phyloP scores from a whole-genome alignment of 1,140 invertebrate species.

The Zophobas morio region DNA sequence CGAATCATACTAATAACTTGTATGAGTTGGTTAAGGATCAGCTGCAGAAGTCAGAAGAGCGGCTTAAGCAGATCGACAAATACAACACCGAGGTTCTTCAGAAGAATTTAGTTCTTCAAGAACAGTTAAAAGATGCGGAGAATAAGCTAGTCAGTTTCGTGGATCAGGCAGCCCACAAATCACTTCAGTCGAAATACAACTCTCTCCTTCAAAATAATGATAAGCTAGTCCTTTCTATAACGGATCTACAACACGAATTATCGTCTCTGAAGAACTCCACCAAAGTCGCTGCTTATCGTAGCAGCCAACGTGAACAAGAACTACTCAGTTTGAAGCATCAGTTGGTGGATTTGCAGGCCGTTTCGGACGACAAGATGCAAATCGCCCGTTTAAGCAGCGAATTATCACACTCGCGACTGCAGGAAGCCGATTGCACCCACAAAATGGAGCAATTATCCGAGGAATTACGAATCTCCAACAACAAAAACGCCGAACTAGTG shows the following conservation, averaged over 20 bases:
- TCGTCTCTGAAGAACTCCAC: constrained; percentile 61
- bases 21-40: constrained; percentile 68
- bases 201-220: constrained; percentile 55
- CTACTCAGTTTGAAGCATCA: constrained; percentile 76
- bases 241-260: constrained; percentile 61
- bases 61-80: constrained; percentile 61
- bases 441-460: constrained; percentile 56
- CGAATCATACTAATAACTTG: constrained; percentile 66
- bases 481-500: constrained; percentile 43
- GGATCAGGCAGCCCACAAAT: constrained; percentile 54
- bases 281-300: constrained; percentile 48
- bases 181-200: constrained; percentile 53
- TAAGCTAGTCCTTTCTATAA: constrained; percentile 60
- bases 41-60: constrained; percentile 66
- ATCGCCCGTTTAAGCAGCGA: constrained; percentile 71
- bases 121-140: constrained; percentile 64
- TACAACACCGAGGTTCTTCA: constrained; percentile 67
- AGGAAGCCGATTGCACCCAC: constrained; percentile 56
- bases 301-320: constrained; percentile 69
- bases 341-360: constrained; percentile 76
- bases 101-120: constrained; percentile 67
- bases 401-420: constrained; percentile 57
- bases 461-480: constrained; percentile 53
- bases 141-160: constrained; percentile 56
- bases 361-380: constrained; percentile 75